Base-by-base conservation (phyloP, 1,140 invertebrate species). In the Mya arenaria region DNA sequence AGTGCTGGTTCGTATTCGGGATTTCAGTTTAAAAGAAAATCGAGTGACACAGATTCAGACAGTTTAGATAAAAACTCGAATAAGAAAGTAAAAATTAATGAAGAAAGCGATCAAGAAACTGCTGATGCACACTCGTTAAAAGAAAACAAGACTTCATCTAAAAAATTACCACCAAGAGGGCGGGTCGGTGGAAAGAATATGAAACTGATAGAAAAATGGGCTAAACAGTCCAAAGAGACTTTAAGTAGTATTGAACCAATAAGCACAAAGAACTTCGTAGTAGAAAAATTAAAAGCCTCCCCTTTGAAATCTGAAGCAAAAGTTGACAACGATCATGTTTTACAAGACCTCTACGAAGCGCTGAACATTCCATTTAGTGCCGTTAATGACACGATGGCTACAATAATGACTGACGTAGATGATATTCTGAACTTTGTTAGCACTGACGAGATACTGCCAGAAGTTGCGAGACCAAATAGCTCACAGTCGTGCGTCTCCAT, bases 341-440 rank as follows among this genome's bases (percentile, higher is more conserved):
- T 82, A 41, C 79, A 82, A 25, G 69, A 82, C 32, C 55, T 82
- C 1, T 82, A 82, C 44, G 58, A 73, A 13, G 79, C 79, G 23
- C 58, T 82, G 4, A 82, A 82, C 58, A 65, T 82, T 55, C 79
- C 79, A n/a, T 82, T 28, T 17, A 58, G 13, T 32, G 4, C 30
- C n/a, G 56, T 82, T 0, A 23, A 66, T n/a, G 62, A 41, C 15
- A 32, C 69, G 13, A 56, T 82, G 60, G 66, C 79, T 25, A 58
- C 55, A 19, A 56, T 65, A 10, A 71, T 80, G 44, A 48, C 60
- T 0, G 79, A 82, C 32, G 60, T 82, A 8, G 41, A 73, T n/a
- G 79, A 73, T 25, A 65, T 73, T 65, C 34, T 82, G 3, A 34
- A 74, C 34, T 41, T 62, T 80, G 55, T 80, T 23, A 55, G 37